Base-by-base conservation (phyloP, 2,113 vertebrate genomes). In the Turdus rufiventris region DNA sequence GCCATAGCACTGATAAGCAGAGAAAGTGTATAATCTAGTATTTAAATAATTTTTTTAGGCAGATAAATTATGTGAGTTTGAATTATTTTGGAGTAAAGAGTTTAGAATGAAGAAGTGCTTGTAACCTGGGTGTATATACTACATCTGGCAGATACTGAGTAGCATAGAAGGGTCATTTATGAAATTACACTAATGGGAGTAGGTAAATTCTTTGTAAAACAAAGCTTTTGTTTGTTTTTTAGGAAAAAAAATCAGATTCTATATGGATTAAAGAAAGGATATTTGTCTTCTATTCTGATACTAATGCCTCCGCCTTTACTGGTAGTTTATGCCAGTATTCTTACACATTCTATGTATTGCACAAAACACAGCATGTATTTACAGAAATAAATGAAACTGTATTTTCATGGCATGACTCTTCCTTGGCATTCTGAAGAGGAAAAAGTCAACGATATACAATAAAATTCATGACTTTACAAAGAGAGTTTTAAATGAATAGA, bases 371-470 rank as follows among this genome's bases (percentile, higher is more conserved):
- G 13, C 3, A 42, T 16, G 5, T 29, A 42, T 92, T 82, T 94
- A 76, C 29, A 25, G 34, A 72, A 75, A 63, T 34, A 71, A 58
- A 78, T 33, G 4, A 88, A 85, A 7, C 1, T 50, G 3, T 50
- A 17, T 74, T 81, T 85, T 74, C 8, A 5, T 1, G 1, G 6
- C 10, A 29, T 75, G 38, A 45, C 29, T 50, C n/a, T 67, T 82
- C 34, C 29, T 23, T 60, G 19, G 20, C 5, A 85, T 77, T 82
- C 20, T 5, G 3, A 18, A 72, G 10, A 45, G 10, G 3, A 90
- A 89, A 84, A 48, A 47, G 2, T 23, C 43, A 54, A 6, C 1
- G 11, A 48, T 61, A 70, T 21, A 31, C 0, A 0, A 57, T 45
- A 78, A 68, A 62, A 74, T 38, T 45, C 85, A 50, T 40, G 13